A percentile compares a stretch with the other conserved stretches of the same genome.
phyloP scores from a whole-genome alignment of 2,888 invertebrate species.

The Brachyptera putata region DNA sequence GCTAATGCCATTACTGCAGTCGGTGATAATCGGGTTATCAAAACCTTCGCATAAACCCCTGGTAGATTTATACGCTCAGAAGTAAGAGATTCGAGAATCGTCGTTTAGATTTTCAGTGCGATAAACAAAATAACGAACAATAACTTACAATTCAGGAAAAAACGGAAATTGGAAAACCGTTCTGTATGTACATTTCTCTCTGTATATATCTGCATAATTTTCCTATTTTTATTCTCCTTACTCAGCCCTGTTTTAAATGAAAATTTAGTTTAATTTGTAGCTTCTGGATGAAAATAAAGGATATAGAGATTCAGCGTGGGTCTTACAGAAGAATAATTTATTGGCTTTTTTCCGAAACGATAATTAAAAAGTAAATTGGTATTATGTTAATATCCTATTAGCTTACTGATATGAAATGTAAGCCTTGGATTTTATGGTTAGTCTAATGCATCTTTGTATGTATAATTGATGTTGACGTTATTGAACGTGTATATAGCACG shows the following conservation, averaged over 20 bases:
- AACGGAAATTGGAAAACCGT: too few relatives aligned
- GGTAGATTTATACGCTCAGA: too few relatives aligned
- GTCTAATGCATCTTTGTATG: background rate
- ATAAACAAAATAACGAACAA: too few relatives aligned
- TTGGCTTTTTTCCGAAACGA: background rate
- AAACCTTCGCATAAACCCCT: too few relatives aligned
- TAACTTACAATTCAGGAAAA: too few relatives aligned
- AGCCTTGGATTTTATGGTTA: background rate
- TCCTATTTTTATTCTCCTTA: background rate
- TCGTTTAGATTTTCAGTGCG: too few relatives aligned
- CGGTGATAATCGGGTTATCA: too few relatives aligned
- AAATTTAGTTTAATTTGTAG: constrained; percentile 1
- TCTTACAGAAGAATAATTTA: background rate
- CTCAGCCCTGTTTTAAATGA: background rate
- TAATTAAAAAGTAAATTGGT: background rate
- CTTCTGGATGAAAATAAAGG: background rate
- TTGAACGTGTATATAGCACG: too few relatives aligned
- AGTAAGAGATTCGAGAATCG: too few relatives aligned
- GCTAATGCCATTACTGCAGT: too few relatives aligned
- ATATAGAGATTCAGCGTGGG: background rate
- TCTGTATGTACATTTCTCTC: too few relatives aligned
- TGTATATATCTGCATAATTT: constrained; percentile 1
- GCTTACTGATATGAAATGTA: background rate
- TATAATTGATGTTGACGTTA: constrained; percentile 1
- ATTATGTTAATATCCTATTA: background rate